A percentile compares a stretch with the other conserved stretches of the same genome.
phyloP scores from a whole-genome alignment of 2,113 vertebrate species.

The Pogonocichla stellata region DNA sequence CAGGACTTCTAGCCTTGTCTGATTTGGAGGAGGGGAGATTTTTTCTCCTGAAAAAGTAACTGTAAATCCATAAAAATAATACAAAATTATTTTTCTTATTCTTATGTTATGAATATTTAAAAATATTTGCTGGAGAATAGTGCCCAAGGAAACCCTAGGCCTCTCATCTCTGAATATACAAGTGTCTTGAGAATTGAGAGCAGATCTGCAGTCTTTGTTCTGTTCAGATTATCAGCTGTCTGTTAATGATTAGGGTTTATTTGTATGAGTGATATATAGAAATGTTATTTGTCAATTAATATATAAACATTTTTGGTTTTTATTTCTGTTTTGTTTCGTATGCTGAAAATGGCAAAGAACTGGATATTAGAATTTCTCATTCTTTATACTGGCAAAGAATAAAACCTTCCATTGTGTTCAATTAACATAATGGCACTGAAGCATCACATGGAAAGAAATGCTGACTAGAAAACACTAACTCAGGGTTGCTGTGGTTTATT shows the following conservation, averaged over 20 bases:
- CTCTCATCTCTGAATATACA: not conserved
- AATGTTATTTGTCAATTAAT: not conserved
- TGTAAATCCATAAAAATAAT: not conserved
- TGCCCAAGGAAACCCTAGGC: accelerated
- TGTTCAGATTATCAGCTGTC: not conserved
- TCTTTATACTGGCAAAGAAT: not conserved
- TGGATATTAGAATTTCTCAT: not conserved
- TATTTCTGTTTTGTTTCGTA: not conserved
- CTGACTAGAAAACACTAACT: not conserved
- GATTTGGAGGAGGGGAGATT: not conserved
- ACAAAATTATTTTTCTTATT: not conserved
- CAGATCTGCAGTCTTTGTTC: not conserved
- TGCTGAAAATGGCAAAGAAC: not conserved
- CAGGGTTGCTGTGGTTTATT: not conserved
- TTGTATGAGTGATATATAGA: not conserved
- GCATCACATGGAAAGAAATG: not conserved
- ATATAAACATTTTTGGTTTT: accelerated
- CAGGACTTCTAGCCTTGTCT: not conserved
- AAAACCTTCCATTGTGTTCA: not conserved
- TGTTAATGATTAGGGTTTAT: not conserved
- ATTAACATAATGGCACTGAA: not conserved
- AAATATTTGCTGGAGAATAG: not conserved
- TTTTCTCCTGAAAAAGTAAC: not conserved
- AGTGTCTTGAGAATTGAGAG: not conserved
- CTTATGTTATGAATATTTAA: not conserved